Percentiles rank a stretch among this genome's conserved stretches.
Conservation (phyloP, 2,113 vertebrate species). For the Pogonocichla stellata region DNA sequence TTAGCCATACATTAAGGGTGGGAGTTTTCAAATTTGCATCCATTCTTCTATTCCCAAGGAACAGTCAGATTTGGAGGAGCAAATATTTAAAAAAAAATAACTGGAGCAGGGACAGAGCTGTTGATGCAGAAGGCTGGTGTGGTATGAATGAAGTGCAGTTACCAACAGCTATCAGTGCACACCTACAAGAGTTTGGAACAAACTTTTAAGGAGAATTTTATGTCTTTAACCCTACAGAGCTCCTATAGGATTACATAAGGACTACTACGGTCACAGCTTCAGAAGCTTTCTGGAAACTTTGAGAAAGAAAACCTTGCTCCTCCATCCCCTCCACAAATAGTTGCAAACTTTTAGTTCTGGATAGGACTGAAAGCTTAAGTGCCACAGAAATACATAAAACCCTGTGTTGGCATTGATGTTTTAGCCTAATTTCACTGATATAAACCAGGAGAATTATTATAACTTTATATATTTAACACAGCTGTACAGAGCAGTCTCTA, state of each 20-base stretch:
- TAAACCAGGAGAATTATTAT: background rate
- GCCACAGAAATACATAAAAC: background rate
- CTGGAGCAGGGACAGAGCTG: background rate
- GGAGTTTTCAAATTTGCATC: background rate
- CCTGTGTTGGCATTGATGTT: background rate
- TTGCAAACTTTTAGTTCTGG: background rate
- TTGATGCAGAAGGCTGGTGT: background rate
- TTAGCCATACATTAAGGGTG: background rate
- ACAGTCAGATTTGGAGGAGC: background rate
- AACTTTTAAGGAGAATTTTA: background rate
- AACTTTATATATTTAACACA: background rate
- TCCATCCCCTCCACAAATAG: background rate
- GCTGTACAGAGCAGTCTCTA: background rate
- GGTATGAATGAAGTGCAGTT: fast-evolving
- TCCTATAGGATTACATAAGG: background rate
- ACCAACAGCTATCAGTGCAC: background rate
- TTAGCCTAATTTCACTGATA: background rate
- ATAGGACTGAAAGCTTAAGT: background rate
- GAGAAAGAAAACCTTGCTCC: background rate
- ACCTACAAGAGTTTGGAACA: background rate
- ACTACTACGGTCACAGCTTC: background rate
- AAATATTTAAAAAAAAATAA: background rate
- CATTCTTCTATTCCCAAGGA: background rate
- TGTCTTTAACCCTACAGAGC: background rate
- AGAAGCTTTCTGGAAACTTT: background rate